Percentiles rank a stretch among this genome's conserved stretches.
Conservation (phyloP, 2,888 invertebrate genomes). For the Prenolepis imparis region DNA sequence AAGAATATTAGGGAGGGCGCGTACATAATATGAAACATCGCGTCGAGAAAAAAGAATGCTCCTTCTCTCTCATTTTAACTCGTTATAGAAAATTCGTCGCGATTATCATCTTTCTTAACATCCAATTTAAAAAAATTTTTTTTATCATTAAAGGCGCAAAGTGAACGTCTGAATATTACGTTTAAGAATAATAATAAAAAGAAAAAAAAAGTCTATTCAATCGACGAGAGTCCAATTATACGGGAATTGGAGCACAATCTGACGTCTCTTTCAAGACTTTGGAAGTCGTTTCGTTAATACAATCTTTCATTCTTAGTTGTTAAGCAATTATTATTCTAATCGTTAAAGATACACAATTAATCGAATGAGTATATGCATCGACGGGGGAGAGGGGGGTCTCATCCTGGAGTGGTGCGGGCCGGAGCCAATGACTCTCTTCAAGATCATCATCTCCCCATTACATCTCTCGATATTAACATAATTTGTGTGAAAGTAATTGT, state of each 20-base stretch:
- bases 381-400: conserved; percentile 9
- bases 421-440: conserved; percentile 15
- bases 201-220: conserved; percentile 29
- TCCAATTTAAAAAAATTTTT: conserved; percentile 12
- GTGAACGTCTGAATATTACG: conserved; percentile 43
- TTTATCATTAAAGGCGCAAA: conserved; percentile 46
- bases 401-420: conserved; percentile 69
- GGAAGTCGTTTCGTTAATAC: conserved; percentile 43
- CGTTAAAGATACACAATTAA: conserved; percentile 50
- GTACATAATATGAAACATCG: conserved; percentile 50
- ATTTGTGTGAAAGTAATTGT: conserved; percentile 57
- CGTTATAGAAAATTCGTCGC: conserved; percentile 46
- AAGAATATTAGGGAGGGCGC: conserved; percentile 24
- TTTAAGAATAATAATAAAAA: conserved; percentile 16
- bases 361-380: conserved; percentile 49
- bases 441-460: conserved; percentile 41
- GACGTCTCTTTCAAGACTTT: conserved; percentile 22
- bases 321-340: conserved; percentile 49
- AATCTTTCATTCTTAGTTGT: conserved; percentile 28
- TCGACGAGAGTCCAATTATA: conserved; percentile 32
- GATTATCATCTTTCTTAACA: conserved; percentile 44
- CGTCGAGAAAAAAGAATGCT: conserved; percentile 41
- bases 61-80: conserved; percentile 14
- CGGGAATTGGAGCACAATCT: conserved; percentile 29
- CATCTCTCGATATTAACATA: conserved; percentile 49